Evolutionary conservation across 2,797 vertebrate genomes (phyloP).

Genomic region (Menidia menidia): DNA sequence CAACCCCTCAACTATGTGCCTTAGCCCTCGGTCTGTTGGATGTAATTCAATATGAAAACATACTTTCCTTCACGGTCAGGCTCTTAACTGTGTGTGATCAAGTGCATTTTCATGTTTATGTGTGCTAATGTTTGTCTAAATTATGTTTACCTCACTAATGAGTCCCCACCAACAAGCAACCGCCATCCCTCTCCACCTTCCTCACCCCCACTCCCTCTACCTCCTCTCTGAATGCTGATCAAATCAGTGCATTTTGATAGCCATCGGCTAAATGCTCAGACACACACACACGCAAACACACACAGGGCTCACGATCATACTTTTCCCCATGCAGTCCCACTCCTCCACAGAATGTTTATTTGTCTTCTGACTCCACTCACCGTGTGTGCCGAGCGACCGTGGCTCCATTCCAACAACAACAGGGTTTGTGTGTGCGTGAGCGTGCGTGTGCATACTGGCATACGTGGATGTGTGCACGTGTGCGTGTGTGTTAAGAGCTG

Average conservation of each 20-base stretch:
- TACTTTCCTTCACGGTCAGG: conserved; percentile 54
- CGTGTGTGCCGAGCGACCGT: conserved; percentile 60
- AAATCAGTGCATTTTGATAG: conserved; percentile 65
- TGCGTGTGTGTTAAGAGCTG: conserved; percentile 65
- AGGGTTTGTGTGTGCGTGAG: conserved; percentile 36
- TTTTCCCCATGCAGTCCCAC: conserved; percentile 54
- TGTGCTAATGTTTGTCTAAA: conserved; percentile 61
- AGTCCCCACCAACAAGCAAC: conserved; percentile 54
- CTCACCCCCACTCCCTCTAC: conserved; percentile 51
- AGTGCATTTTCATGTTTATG: conserved; percentile 33
- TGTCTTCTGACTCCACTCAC: conserved; percentile 79
- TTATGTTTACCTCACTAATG: conserved; percentile 68
- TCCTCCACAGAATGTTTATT: conserved; percentile 78
- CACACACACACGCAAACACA: conserved; percentile 46
- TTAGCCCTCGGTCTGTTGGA: conserved; percentile 51
- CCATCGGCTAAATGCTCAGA: conserved; percentile 52
- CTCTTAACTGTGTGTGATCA: conserved; percentile 57
- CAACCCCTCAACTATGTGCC: conserved; percentile 48
- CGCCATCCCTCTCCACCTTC: conserved; percentile 34
- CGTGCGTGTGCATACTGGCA: conserved; percentile 23
- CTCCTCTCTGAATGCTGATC: conserved; percentile 63
- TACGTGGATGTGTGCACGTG: conserved; percentile 22
- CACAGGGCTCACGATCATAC: conserved; percentile 52
- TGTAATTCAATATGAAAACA: conserved; percentile 69
- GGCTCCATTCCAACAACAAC: conserved; percentile 77